These are phyloP conservation scores for Notamacropus eugenii DNA, from an alignment of 2,797 vertebrate genomes.

Conservation along the genomic window DNA sequence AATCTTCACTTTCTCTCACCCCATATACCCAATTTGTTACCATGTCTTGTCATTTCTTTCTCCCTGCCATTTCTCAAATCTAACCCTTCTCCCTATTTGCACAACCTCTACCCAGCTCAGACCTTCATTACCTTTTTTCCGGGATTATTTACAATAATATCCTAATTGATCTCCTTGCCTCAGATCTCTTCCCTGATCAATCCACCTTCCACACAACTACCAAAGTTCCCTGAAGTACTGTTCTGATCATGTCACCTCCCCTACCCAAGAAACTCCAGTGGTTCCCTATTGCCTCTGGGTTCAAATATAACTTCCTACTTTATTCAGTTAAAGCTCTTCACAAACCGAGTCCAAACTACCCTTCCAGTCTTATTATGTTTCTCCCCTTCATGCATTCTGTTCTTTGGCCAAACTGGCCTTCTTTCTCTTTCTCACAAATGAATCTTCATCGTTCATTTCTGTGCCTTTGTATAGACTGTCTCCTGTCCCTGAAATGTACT, in stretches of 20 bases:
- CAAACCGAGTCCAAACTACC: too few relatives aligned
- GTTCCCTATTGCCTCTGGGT: neutral
- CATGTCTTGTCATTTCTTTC: neutral
- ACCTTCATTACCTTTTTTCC: neutral
- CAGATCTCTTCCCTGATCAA: neutral
- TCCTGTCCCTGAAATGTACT: too few relatives aligned
- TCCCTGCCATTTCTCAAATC: neutral
- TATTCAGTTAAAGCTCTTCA: too few relatives aligned
- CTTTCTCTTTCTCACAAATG: too few relatives aligned
- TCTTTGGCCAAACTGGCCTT: too few relatives aligned
- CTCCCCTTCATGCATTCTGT: too few relatives aligned
- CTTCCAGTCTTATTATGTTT: too few relatives aligned
- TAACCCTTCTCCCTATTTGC: neutral
- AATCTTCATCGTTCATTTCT: too few relatives aligned
- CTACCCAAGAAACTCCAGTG: neutral
- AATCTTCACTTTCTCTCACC: too few relatives aligned
- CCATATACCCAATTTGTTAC: neutral
- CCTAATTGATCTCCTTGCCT: neutral
- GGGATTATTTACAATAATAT: neutral
- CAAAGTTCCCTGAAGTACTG: neutral
- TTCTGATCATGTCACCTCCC: neutral
- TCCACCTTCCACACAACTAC: neutral
- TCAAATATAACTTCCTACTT: neutral
- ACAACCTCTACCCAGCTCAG: neutral
- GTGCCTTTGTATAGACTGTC: too few relatives aligned